Conservation (phyloP, 1,140 invertebrate species). For the Sarcophaga bullata region DNA sequence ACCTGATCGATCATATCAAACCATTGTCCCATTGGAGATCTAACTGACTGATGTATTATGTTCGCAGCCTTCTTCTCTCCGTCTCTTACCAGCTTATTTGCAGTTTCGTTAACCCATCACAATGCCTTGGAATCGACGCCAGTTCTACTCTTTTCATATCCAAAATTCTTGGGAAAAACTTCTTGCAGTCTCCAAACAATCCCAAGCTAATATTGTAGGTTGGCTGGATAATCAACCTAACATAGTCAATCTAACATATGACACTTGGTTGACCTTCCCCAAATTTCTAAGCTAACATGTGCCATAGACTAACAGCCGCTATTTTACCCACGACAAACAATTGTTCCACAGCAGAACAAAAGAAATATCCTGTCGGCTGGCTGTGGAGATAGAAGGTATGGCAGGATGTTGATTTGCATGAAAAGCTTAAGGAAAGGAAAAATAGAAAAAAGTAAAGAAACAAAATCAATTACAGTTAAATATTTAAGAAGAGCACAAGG, state of each 20-base stretch:
- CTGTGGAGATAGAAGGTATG: neutral
- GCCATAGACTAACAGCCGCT: conserved; percentile 2
- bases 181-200: no score
- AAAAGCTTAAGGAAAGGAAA: neutral
- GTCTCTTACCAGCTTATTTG: no score
- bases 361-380: neutral
- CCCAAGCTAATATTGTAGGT: no score
- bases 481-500: conserved; percentile 32
- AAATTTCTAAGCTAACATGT: neutral
- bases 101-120: no score
- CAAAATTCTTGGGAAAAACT: no score
- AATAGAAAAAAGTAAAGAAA: conserved; percentile 17
- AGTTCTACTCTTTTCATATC: no score
- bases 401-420: conserved; percentile 3
- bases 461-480: conserved; percentile 32
- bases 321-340: conserved; percentile 12
- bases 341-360: neutral
- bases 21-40: no score
- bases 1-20: no score
- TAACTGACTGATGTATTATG: no score
- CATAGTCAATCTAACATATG: neutral
- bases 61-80: no score
- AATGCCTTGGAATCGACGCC: no score
- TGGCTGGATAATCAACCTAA: no score
- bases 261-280: neutral